Evolutionary conservation across 2,113 vertebrate genomes (phyloP).

Genomic region (Forbesichthys papilliferus): DNA sequence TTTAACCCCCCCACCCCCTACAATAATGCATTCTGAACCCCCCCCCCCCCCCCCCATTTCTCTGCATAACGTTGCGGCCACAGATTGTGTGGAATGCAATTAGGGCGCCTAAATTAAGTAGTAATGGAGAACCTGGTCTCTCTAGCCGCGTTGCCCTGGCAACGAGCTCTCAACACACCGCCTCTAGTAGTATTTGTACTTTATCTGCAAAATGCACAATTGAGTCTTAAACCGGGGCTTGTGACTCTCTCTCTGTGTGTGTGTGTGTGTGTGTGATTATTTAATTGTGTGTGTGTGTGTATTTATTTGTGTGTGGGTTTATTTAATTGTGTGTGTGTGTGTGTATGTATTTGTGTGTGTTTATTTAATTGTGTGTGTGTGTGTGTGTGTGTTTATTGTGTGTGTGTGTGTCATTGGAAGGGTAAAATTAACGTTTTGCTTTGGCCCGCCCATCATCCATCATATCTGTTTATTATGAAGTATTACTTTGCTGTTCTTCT

Average conservation of each 20-base stretch:
- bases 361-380: no score
- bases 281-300: not conserved
- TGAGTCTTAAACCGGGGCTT: slow-evolving; percentile 93
- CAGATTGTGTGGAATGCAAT: slow-evolving; percentile 99
- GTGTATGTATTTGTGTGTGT: no score
- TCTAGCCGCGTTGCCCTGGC: slow-evolving; percentile 95
- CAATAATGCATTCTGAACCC: not conserved
- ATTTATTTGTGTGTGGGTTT: no score
- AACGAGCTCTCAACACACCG: slow-evolving; percentile 96
- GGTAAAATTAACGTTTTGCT: no score
- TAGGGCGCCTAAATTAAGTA: slow-evolving; percentile 99
- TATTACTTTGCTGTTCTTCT: no score
- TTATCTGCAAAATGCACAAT: slow-evolving; percentile 99
- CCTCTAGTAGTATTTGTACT: slow-evolving; percentile 99
- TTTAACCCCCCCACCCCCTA: not conserved
- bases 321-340: no score
- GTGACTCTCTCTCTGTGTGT: not conserved
- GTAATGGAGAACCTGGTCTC: slow-evolving; percentile 99
- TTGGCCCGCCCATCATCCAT: no score
- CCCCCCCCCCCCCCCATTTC: slow-evolving; percentile 34
- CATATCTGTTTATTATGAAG: no score
- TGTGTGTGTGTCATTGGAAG: no score
- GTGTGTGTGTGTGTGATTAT: not conserved
- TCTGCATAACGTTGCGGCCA: slow-evolving; percentile 83
- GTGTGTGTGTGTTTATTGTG: no score